These are phyloP conservation scores for Zootoca vivipara DNA, from an alignment of 2,113 vertebrate species.

Conservation along the genomic window DNA sequence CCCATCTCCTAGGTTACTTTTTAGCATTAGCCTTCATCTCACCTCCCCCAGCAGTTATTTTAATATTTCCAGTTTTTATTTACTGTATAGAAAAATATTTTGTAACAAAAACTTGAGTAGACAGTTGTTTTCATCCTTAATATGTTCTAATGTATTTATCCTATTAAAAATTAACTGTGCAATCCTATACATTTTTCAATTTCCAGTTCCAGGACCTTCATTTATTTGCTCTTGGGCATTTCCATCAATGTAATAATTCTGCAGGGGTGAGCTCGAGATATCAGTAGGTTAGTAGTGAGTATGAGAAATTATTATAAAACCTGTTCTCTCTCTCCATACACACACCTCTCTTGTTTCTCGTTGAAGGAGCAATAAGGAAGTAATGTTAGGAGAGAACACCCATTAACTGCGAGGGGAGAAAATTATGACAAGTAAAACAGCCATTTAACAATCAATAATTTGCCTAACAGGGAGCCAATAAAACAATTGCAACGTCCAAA, in stretches of 20 bases:
- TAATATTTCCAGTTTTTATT: not conserved
- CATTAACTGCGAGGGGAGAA: conserved; percentile 64
- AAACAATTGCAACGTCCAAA: conserved; percentile 60
- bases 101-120: conserved; percentile 52
- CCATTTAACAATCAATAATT: conserved; percentile 75
- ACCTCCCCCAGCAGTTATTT: not conserved
- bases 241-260: conserved; percentile 71
- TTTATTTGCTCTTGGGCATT: conserved; percentile 70
- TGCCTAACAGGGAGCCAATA: conserved; percentile 75
- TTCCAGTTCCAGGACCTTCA: conserved; percentile 63
- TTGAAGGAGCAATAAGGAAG: conserved; percentile 67
- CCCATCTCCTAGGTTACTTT: not conserved
- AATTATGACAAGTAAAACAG: conserved; percentile 66
- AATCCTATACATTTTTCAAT: conserved; percentile 40
- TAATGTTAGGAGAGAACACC: conserved; percentile 54
- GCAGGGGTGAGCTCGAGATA: conserved; percentile 69
- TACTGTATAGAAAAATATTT: conserved; percentile 28
- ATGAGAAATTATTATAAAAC: conserved; percentile 72
- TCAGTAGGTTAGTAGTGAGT: conserved; percentile 71
- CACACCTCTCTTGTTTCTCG: conserved; percentile 59
- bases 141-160: conserved; percentile 51
- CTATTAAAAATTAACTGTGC: conserved; percentile 45
- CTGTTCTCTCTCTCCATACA: conserved; percentile 49
- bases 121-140: conserved; percentile 25
- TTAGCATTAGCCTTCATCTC: not conserved